These are phyloP conservation scores for Microcebus ravelobensis DNA, from an alignment of 2,113 vertebrate species.

Conservation along the genomic window DNA sequence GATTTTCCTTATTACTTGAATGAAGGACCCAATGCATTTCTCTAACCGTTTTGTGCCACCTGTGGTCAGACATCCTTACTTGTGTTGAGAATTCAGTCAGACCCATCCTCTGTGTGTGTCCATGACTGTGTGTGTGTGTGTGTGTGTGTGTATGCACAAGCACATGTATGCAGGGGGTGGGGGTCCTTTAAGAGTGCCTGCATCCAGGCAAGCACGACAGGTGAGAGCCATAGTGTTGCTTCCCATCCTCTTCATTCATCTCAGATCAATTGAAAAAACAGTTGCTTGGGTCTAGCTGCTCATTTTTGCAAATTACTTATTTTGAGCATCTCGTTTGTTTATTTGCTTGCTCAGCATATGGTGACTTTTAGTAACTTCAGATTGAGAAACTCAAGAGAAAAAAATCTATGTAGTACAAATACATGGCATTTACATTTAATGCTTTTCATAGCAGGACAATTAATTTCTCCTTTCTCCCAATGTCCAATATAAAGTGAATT, in stretches of 20 bases:
- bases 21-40: neutral
- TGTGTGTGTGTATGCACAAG: neutral
- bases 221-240: neutral
- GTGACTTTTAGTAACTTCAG: slow-evolving; percentile 67
- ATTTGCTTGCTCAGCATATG: slow-evolving; percentile 60
- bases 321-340: slow-evolving; percentile 61
- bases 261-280: neutral
- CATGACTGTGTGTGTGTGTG: neutral
- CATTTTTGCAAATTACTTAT: slow-evolving; percentile 58
- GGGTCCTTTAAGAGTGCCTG: neutral
- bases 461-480: slow-evolving; percentile 9
- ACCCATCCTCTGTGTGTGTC: neutral
- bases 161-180: neutral
- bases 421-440: neutral
- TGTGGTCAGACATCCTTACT: neutral
- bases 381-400: slow-evolving; percentile 53
- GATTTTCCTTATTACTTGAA: slow-evolving; percentile 20
- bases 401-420: neutral
- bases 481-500: neutral
- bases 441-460: neutral
- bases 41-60: neutral
- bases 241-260: neutral
- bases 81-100: neutral
- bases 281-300: slow-evolving; percentile 24
- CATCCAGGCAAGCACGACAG: neutral